These are phyloP conservation scores for Philotrypesis tridentata DNA, from an alignment of 1,140 invertebrate genomes.

Conservation along the genomic window DNA sequence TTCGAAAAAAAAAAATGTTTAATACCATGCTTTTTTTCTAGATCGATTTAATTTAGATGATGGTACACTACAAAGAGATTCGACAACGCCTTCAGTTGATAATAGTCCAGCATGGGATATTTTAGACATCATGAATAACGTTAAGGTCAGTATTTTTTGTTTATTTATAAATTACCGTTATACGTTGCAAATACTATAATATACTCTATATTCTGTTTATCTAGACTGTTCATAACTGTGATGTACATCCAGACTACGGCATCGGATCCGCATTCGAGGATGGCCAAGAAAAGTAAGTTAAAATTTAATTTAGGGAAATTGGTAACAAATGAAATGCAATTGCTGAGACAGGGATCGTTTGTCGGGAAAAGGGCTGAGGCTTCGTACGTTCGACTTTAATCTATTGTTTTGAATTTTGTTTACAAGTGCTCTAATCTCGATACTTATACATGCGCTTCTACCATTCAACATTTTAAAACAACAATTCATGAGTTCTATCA, in stretches of 20 bases:
- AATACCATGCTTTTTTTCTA: conserved; percentile 48
- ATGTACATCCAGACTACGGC: conserved; percentile 75
- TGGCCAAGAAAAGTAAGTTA: conserved; percentile 78
- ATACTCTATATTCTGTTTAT: conserved; percentile 32
- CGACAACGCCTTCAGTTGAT: conserved; percentile 62
- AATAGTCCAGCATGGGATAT: conserved; percentile 76
- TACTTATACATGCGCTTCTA: conserved; percentile 17
- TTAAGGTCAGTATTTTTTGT: conserved; percentile 69
- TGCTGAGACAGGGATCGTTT: conserved; percentile 30
- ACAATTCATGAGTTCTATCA: not conserved
- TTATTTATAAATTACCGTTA: not conserved
- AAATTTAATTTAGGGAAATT: conserved; percentile 24
- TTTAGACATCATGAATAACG: conserved; percentile 80
- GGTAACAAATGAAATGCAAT: conserved; percentile 24
- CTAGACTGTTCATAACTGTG: conserved; percentile 76
- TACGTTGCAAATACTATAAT: not conserved
- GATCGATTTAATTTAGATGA: conserved; percentile 71
- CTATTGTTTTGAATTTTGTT: conserved; percentile 35
- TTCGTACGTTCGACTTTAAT: conserved; percentile 49
- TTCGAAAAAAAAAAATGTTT: conserved; percentile 8
- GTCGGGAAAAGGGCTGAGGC: conserved; percentile 51
- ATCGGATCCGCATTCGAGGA: conserved; percentile 76
- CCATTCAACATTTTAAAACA: conserved; percentile 10
- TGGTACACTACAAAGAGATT: conserved; percentile 66
- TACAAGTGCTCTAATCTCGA: not conserved